A percentile compares a stretch with the other conserved stretches of the same genome.
Evolutionary conservation across 2,888 invertebrate genomes (phyloP).

Genomic region (Lydus trimaculatus): DNA sequence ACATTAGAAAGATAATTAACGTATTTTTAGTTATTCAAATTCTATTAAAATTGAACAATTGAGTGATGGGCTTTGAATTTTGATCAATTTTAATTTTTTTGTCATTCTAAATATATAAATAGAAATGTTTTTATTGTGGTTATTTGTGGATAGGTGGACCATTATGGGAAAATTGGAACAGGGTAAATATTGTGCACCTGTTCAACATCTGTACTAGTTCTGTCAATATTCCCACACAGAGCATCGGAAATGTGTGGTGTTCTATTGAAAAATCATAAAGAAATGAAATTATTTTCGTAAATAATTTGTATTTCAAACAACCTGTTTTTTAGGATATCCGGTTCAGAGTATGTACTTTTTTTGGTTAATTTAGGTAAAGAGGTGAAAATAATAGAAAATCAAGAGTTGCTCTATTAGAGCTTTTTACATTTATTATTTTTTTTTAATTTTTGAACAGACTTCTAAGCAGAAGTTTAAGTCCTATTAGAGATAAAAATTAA

Average conservation of each 20-base stretch:
- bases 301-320: background rate
- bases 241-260: conserved; percentile 4
- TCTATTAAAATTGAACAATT: background rate
- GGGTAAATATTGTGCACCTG: conserved; percentile 25
- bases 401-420: too few relatives aligned
- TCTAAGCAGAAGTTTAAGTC: too few relatives aligned
- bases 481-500: too few relatives aligned
- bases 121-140: background rate
- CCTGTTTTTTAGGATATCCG: conserved; percentile 3
- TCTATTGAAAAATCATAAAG: conserved; percentile 6
- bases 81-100: too few relatives aligned
- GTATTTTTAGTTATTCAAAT: conserved; percentile 20
- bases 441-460: too few relatives aligned
- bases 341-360: background rate
- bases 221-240: conserved; percentile 34
- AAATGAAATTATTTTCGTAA: background rate
- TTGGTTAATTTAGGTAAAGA: too few relatives aligned
- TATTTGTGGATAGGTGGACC: background rate
- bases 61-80: too few relatives aligned
- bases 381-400: too few relatives aligned
- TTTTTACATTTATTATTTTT: too few relatives aligned
- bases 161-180: conserved; percentile 5
- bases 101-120: background rate
- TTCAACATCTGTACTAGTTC: conserved; percentile 32
- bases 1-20: conserved; percentile 37